Evolutionary conservation across 1,140 invertebrate species (phyloP).

Genomic region (Pseudomyrmex cubaensis): DNA sequence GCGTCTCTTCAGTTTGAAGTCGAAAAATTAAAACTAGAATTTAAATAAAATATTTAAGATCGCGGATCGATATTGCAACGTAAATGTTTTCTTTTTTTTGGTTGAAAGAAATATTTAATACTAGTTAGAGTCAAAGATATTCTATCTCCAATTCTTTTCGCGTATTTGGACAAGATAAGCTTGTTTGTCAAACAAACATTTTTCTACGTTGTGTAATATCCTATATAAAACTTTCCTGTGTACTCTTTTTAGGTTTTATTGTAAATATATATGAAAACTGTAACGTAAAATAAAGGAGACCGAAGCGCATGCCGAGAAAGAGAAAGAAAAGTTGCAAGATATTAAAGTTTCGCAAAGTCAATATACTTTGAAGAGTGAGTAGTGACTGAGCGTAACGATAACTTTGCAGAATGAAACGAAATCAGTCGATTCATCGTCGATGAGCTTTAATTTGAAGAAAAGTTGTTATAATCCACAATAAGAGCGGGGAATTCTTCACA

Average conservation of each 20-base stretch:
- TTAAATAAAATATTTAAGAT: too few relatives aligned
- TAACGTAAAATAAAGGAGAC: neutral
- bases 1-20: too few relatives aligned
- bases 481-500: too few relatives aligned
- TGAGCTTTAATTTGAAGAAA: too few relatives aligned
- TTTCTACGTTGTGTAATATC: neutral
- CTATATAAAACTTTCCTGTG: neutral
- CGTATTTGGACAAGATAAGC: too few relatives aligned
- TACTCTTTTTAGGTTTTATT: neutral
- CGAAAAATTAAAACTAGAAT: too few relatives aligned
- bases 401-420: neutral
- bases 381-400: neutral
- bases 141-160: too few relatives aligned
- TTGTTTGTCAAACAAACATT: too few relatives aligned
- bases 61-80: too few relatives aligned
- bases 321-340: neutral
- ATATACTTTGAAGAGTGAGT: neutral
- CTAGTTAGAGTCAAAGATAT: too few relatives aligned
- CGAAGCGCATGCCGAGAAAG: neutral
- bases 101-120: too few relatives aligned
- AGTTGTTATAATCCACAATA: neutral
- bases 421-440: neutral
- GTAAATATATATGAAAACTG: conserved; percentile 36
- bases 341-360: conserved; percentile 11
- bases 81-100: too few relatives aligned